These are phyloP conservation scores for Stratiolaelaps scimitus DNA, from an alignment of 1,140 invertebrate species.

Conservation along the genomic window DNA sequence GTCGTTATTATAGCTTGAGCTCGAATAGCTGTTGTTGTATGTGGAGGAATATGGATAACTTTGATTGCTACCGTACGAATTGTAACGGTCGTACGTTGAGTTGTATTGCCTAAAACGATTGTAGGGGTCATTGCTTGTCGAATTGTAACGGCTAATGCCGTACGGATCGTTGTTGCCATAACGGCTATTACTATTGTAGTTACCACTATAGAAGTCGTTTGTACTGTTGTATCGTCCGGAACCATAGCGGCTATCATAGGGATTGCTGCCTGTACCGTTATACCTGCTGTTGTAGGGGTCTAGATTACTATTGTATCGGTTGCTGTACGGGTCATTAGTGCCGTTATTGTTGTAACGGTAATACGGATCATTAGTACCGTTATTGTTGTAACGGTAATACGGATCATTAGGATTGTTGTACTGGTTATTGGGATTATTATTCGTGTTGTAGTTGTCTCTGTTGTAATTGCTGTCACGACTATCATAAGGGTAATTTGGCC, in stretches of 20 bases:
- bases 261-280: not conserved
- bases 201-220: not conserved
- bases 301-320: slow-evolving; percentile 10
- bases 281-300: slow-evolving; percentile 10
- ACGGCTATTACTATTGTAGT: not conserved
- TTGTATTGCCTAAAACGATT: slow-evolving; percentile 4
- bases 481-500: slow-evolving; percentile 22
- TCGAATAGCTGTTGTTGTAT: slow-evolving; percentile 1
- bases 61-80: not conserved
- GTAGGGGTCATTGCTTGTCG: slow-evolving; percentile 4
- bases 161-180: not conserved
- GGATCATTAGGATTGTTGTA: slow-evolving; percentile 18
- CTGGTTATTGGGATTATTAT: not conserved
- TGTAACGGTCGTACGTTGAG: slow-evolving; percentile 6
- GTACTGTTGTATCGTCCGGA: not conserved
- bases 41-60: not conserved
- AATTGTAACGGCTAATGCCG: not conserved
- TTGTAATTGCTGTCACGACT: not conserved
- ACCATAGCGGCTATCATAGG: not conserved
- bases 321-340: not conserved
- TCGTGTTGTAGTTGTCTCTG: not conserved
- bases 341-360: slow-evolving; percentile 11
- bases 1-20: slow-evolving; percentile 12
- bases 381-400: slow-evolving; percentile 15
- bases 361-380: not conserved